Evolutionary conservation across 2,797 vertebrate genomes (phyloP).

Genomic region (Ctenopoma kingsleyae): DNA sequence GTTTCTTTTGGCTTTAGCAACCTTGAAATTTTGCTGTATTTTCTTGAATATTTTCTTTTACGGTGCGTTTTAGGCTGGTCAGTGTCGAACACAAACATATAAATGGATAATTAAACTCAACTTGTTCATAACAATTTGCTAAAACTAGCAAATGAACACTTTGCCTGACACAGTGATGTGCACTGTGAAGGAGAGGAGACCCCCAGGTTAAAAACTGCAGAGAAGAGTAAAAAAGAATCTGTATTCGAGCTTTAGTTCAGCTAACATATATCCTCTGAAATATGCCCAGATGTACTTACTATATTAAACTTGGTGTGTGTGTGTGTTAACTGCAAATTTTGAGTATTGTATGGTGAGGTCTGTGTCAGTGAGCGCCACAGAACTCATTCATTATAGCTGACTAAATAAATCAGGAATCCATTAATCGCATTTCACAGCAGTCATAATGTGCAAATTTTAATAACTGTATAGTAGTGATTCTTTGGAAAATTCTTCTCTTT

Average conservation of each 20-base stretch:
- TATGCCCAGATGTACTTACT: constrained; percentile 11
- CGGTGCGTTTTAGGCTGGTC: too few species aligned
- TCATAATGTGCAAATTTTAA: constrained; percentile 71
- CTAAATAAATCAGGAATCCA: constrained; percentile 75
- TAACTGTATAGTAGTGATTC: constrained; percentile 42
- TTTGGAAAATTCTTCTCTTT: constrained; percentile 23
- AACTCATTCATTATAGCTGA: constrained; percentile 60
- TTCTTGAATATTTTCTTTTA: too few species aligned
- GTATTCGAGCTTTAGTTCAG: too few species aligned
- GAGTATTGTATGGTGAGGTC: neutral
- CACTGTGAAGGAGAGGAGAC: neutral
- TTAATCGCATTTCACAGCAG: constrained; percentile 72
- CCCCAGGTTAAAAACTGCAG: too few species aligned
- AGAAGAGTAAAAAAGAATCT: too few species aligned
- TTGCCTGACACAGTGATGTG: neutral
- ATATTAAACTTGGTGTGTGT: constrained; percentile 16
- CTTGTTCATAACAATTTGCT: too few species aligned
- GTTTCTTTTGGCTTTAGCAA: too few species aligned
- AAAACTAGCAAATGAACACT: too few species aligned
- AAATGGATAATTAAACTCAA: too few species aligned
- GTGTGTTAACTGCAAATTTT: neutral
- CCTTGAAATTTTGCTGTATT: too few species aligned
- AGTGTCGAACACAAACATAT: too few species aligned
- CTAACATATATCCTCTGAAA: too few species aligned
- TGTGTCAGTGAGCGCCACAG: constrained; percentile 30